Base-by-base conservation (phyloP, 2,888 invertebrate genomes). In the Falcaria lacertinaria region DNA sequence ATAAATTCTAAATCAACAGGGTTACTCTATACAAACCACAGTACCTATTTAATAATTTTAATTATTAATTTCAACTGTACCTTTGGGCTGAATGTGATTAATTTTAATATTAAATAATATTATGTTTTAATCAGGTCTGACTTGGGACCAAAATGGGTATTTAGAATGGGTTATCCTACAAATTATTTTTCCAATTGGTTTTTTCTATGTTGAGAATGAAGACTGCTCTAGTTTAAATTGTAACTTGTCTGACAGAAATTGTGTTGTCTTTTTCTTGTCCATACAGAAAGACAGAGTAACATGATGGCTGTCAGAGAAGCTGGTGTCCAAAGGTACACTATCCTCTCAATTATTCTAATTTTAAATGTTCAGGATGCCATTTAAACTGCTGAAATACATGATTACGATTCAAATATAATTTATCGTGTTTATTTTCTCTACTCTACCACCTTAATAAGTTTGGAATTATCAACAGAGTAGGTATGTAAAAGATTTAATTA, bases 1-100 rank as follows among this genome's bases (percentile, higher is more conserved):
- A 11, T 28, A 11, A 28, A 67, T 70, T 69, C 66, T 72, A 67
- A 72, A 41, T 45, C 49, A 64, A 73, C 74, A 74, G 73, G 74
- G 74, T 74, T 60, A 60, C 64, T 62, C 60, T 37, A 5, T 8
- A 22, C 19, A 36, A 22, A 22, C 22, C 22, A 37, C 22, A 22
- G 15, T 22, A 37, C 28, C 28, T 25, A 7, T 22, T 14, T 37
- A 37, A 8, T 15, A 8, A 25, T 25, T 8, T 37, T 11, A 7
- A 37, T 13, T 14, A 8, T 37, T 22, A 15, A 28, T 39, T 19
- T 40, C 33, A 38, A 40, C 28, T 16, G 45, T 46, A 46, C 42
- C 45, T 46, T 49, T 45, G 48, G 48, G 42, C 32, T 11, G 34
- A 32, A 13, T 37, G 43, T 37, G 25, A 22, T 37, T 22, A 11